Evolutionary conservation across 2,797 vertebrate species (phyloP).

Genomic region (Xiphorhynchus erythropygius): DNA sequence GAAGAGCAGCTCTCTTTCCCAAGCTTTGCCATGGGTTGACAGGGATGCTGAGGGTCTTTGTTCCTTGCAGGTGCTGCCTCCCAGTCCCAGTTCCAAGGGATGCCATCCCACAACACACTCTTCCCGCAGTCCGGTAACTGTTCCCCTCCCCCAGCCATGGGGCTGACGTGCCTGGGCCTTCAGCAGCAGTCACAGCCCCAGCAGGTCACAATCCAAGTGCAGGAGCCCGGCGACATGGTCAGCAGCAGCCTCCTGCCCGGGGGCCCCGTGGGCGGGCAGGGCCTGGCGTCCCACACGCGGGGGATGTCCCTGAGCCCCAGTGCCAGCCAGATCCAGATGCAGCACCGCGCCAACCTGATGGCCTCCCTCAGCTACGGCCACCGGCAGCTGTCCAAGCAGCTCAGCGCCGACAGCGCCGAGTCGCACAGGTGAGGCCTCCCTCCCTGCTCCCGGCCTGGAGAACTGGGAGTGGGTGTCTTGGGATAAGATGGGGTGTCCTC

Average conservation of each 20-base stretch:
- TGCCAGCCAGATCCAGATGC: conserved; percentile 78
- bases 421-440: conserved; percentile 86
- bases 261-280: conserved; percentile 43
- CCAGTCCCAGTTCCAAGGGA: conserved; percentile 87
- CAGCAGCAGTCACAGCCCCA: conserved; percentile 76
- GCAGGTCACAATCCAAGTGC: conserved; percentile 92
- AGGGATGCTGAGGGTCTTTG: neutral
- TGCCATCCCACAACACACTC: conserved; percentile 78
- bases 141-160: conserved; percentile 84
- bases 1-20: neutral
- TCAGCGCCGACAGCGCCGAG: conserved; percentile 96
- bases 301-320: conserved; percentile 71
- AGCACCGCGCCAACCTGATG: conserved; percentile 86
- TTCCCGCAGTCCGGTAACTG: conserved; percentile 88
- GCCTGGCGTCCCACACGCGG: conserved; percentile 35
- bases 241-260: conserved; percentile 66
- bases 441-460: accelerated
- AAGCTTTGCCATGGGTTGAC: accelerated
- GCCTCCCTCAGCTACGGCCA: conserved; percentile 85
- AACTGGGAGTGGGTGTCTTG: accelerated
- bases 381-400: conserved; percentile 94
- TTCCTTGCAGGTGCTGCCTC: conserved; percentile 80
- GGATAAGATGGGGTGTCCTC: accelerated
- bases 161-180: conserved; percentile 82
- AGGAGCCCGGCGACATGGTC: conserved; percentile 85